Evolutionary conservation across 2,113 vertebrate genomes (phyloP).

Genomic region (Merops nubicus): DNA sequence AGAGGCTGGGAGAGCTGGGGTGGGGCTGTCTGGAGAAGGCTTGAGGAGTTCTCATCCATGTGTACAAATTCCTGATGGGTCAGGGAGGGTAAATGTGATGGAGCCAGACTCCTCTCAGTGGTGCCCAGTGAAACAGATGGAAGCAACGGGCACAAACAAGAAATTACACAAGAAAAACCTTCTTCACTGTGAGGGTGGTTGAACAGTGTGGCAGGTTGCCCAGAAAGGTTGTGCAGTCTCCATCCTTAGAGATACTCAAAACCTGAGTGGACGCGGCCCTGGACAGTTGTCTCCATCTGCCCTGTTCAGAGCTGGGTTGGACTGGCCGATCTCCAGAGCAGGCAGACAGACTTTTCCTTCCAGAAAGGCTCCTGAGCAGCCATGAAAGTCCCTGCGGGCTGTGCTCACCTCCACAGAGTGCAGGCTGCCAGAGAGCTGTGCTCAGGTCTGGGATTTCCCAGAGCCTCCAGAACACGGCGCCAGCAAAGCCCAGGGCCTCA

Average conservation of each 20-base stretch:
- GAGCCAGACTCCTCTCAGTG: not conserved
- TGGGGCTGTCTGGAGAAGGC: not conserved
- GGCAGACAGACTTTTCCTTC: not conserved
- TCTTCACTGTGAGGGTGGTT: not conserved
- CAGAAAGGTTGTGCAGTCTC: not conserved
- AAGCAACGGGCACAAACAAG: not conserved
- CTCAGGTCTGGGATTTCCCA: not conserved
- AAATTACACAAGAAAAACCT: not conserved
- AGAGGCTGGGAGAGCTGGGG: not conserved
- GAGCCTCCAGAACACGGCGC: not conserved
- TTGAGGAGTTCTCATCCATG: not conserved
- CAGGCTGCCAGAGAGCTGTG: not conserved
- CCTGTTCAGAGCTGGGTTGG: not conserved
- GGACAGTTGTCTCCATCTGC: not conserved
- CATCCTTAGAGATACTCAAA: not conserved
- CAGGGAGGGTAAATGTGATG: not conserved
- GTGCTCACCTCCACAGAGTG: not conserved
- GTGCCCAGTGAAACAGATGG: not conserved
- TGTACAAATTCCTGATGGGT: not conserved
- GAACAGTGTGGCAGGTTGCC: not conserved
- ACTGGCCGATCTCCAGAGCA: not conserved
- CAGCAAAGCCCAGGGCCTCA: not conserved
- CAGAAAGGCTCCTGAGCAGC: not conserved
- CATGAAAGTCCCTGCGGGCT: not conserved
- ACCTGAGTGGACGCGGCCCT: rapidly evolving